These are phyloP conservation scores for Sakesphorus luctuosus DNA, from an alignment of 2,113 vertebrate genomes.

Conservation along the genomic window DNA sequence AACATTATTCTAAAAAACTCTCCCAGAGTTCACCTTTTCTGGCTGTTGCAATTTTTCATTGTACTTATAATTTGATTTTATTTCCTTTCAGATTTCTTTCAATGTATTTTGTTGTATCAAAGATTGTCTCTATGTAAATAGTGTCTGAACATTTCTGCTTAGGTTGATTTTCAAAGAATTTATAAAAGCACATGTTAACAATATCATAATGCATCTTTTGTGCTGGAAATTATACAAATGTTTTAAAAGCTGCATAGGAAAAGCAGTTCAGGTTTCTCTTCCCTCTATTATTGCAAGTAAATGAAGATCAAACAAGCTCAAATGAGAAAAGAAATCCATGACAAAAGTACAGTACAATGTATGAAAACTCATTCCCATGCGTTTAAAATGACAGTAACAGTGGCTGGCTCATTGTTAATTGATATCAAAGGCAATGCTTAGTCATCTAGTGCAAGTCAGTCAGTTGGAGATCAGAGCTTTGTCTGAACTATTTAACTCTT, in stretches of 20 bases:
- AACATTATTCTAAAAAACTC: neutral
- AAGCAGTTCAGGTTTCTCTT: neutral
- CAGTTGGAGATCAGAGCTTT: neutral
- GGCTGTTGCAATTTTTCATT: neutral
- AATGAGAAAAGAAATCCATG: neutral
- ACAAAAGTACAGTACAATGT: neutral
- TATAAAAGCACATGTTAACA: neutral
- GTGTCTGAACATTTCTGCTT: neutral
- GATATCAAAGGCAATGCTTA: constrained; percentile 3
- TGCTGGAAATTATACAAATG: neutral
- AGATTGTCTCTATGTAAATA: neutral
- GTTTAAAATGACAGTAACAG: neutral
- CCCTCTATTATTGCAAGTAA: neutral
- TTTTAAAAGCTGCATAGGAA: neutral
- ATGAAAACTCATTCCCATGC: neutral
- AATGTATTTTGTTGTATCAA: neutral
- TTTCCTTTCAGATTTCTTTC: neutral
- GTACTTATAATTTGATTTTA: neutral
- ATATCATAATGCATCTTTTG: neutral
- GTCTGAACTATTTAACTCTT: neutral
- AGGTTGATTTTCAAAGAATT: neutral
- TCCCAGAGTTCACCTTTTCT: neutral
- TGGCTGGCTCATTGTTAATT: neutral
- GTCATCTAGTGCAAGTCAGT: neutral
- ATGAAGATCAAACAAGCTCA: neutral